These are phyloP conservation scores for Argynnis bischoffii DNA, from an alignment of 2,888 invertebrate species.

Conservation along the genomic window DNA sequence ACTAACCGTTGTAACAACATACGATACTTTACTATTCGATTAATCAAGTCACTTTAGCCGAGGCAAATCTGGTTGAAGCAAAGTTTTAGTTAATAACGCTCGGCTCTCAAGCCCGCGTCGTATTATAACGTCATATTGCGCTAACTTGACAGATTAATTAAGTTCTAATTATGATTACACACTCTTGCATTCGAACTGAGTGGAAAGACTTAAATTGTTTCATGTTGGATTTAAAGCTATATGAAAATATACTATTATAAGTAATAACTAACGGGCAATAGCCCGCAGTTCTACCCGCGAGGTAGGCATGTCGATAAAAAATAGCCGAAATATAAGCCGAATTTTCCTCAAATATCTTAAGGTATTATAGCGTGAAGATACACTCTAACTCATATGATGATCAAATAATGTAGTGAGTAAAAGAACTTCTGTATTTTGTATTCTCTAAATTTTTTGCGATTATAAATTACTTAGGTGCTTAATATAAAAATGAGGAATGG, in stretches of 20 bases:
- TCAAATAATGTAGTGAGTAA: too few species aligned
- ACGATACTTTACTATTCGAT: slow-evolving; percentile 19
- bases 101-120: slow-evolving; percentile 37
- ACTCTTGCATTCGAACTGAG: slow-evolving; percentile 25
- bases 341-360: too few species aligned
- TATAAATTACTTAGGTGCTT: too few species aligned
- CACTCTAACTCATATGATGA: too few species aligned
- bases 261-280: too few species aligned
- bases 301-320: too few species aligned
- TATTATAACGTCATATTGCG: slow-evolving; percentile 52
- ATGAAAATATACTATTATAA: not conserved
- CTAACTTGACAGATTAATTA: slow-evolving; percentile 64
- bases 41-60: slow-evolving; percentile 29
- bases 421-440: too few species aligned
- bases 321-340: too few species aligned
- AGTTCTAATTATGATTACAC: slow-evolving; percentile 50
- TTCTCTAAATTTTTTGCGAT: too few species aligned
- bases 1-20: slow-evolving; percentile 13
- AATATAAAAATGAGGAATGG: not conserved
- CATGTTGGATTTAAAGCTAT: not conserved
- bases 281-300: too few species aligned
- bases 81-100: slow-evolving; percentile 42
- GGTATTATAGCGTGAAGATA: too few species aligned
- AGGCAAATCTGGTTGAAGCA: slow-evolving; percentile 33
- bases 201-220: slow-evolving; percentile 7